Percentiles rank a stretch among this genome's conserved stretches.
phyloP scores from a whole-genome alignment of 2,113 vertebrate genomes.

The Eubucco bourcierii region DNA sequence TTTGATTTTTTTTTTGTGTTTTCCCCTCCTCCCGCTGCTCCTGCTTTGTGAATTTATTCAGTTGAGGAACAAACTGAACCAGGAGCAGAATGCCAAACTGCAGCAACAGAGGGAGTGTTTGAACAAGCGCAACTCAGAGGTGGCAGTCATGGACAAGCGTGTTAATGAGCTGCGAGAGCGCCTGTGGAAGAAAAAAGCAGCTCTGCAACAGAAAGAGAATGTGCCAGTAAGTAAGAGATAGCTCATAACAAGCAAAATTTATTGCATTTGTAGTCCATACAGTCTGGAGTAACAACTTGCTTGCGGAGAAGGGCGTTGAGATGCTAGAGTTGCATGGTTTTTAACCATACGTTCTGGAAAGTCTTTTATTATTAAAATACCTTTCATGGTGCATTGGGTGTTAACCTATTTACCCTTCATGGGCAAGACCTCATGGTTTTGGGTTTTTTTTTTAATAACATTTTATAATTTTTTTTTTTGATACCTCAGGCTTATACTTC shows the following conservation, averaged over 20 bases:
- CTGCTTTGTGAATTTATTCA: slow-evolving; percentile 69
- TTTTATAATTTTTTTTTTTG: background rate
- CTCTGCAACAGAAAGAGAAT: slow-evolving; percentile 94
- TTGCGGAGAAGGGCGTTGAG: background rate
- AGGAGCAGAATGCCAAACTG: slow-evolving; percentile 94
- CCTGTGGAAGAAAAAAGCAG: slow-evolving; percentile 98
- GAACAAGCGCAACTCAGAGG: slow-evolving; percentile 94
- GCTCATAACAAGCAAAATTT: background rate
- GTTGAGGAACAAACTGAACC: slow-evolving; percentile 95
- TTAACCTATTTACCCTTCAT: slow-evolving; percentile 18
- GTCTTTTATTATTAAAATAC: slow-evolving; percentile 30
- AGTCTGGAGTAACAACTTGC: background rate
- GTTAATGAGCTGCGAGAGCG: slow-evolving; percentile 93
- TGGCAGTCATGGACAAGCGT: slow-evolving; percentile 93
- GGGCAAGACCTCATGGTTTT: background rate
- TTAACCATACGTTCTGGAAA: background rate
- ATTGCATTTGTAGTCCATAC: background rate
- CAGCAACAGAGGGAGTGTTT: slow-evolving; percentile 95
- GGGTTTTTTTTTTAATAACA: background rate
- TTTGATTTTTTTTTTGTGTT: slow-evolving; percentile 29
- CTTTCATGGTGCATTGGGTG: background rate
- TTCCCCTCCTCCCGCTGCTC: background rate
- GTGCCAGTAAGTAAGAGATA: slow-evolving; percentile 83
- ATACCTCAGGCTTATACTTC: background rate
- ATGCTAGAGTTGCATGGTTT: background rate